Evolutionary conservation across 2,888 invertebrate species (phyloP).

Genomic region (Leptothorax acervorum): DNA sequence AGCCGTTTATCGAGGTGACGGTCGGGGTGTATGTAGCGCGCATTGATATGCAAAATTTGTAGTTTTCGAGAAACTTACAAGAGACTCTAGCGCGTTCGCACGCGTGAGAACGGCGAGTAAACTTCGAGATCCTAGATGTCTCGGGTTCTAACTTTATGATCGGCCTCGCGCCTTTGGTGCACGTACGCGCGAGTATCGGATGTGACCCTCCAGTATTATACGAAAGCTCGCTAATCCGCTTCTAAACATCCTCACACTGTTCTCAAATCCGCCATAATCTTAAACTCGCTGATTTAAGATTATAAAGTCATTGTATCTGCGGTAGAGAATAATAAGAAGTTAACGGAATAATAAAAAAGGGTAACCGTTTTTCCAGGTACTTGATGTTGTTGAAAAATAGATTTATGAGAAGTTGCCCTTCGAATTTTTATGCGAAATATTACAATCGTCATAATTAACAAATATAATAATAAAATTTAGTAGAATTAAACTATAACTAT

Average conservation of each 20-base stretch:
- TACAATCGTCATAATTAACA: neutral
- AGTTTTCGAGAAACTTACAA: conserved; percentile 77
- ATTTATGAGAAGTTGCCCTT: neutral
- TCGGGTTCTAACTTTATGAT: conserved; percentile 61
- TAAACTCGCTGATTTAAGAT: conserved; percentile 17
- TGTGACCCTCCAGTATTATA: neutral
- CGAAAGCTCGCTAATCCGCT: conserved; percentile 45
- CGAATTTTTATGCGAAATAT: neutral
- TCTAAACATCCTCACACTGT: conserved; percentile 56
- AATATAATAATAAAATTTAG: neutral
- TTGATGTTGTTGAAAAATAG: neutral
- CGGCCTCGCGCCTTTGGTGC: conserved; percentile 53
- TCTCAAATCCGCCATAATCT: conserved; percentile 32
- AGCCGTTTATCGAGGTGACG: conserved; percentile 79
- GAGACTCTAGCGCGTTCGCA: conserved; percentile 53
- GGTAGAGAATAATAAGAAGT: neutral
- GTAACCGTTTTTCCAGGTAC: neutral
- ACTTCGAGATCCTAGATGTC: conserved; percentile 76
- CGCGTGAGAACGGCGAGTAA: conserved; percentile 68
- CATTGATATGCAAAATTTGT: conserved; percentile 82
- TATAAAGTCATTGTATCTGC: neutral
- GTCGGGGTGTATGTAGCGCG: conserved; percentile 72
- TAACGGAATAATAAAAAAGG: neutral
- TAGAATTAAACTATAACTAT: neutral
- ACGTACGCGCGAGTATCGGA: conserved; percentile 30